Conservation (phyloP, 2,888 invertebrate species). For the Chromoteleia sp. region DNA sequence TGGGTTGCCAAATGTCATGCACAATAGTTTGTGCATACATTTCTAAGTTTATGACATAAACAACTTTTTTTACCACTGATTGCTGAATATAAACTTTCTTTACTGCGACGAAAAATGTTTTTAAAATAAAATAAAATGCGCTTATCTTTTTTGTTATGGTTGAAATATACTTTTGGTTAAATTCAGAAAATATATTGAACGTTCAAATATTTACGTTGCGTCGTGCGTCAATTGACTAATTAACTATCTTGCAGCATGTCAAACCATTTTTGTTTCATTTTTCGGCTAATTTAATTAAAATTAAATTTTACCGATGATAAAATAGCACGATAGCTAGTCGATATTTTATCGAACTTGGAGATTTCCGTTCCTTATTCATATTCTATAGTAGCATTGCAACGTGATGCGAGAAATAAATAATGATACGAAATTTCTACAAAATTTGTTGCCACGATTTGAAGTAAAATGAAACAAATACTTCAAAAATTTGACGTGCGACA, state of each 20-base stretch:
- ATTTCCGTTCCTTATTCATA: too few relatives aligned
- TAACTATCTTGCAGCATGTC: too few relatives aligned
- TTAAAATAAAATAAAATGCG: not conserved
- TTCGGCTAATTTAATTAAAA: too few relatives aligned
- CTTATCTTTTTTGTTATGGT: not conserved
- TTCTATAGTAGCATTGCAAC: too few relatives aligned
- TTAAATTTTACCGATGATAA: too few relatives aligned
- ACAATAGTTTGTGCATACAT: conserved; percentile 14
- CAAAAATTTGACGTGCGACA: not conserved
- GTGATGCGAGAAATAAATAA: not conserved
- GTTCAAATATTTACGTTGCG: too few relatives aligned
- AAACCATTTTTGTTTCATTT: too few relatives aligned
- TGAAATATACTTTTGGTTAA: not conserved
- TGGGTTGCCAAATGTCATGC: conserved; percentile 48
- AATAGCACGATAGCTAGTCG: too few relatives aligned
- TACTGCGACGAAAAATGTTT: conserved; percentile 1
- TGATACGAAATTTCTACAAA: not conserved
- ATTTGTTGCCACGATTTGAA: not conserved
- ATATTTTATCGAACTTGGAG: too few relatives aligned
- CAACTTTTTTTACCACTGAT: conserved; percentile 18
- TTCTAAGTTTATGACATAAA: conserved; percentile 17
- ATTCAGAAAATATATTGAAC: not conserved
- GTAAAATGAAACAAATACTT: not conserved
- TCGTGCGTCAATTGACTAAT: too few relatives aligned
- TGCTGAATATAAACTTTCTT: conserved; percentile 12